Evolutionary conservation across 2,888 invertebrate species (phyloP).

Genomic region (Drosophila affinis): DNA sequence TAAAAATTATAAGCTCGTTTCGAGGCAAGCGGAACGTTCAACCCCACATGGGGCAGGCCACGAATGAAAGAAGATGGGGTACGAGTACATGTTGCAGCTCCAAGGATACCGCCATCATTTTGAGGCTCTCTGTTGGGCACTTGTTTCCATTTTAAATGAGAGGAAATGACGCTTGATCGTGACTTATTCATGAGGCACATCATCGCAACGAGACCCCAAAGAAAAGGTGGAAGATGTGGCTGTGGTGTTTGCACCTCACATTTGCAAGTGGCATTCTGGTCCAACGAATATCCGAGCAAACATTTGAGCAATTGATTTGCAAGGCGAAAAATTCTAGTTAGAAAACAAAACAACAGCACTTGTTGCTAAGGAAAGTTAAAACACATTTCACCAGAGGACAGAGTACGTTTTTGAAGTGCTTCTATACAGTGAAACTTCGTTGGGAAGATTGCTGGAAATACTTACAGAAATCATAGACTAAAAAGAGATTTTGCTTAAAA

Average conservation of each 20-base stretch:
- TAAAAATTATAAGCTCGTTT: conserved; percentile 54
- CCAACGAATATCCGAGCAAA: conserved; percentile 11
- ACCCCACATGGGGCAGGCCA: neutral
- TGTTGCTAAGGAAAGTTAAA: conserved; percentile 16
- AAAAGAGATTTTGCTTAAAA: no score
- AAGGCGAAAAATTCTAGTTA: neutral
- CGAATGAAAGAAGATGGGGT: neutral
- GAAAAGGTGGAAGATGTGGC: neutral
- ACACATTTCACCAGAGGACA: conserved; percentile 8
- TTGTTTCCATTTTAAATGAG: conserved; percentile 38
- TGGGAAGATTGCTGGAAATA: no score
- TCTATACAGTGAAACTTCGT: no score
- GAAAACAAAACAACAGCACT: conserved; percentile 7
- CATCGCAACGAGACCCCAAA: neutral
- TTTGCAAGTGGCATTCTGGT: neutral
- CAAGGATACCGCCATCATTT: conserved; percentile 27
- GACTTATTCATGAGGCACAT: conserved; percentile 21
- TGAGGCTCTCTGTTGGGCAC: conserved; percentile 9
- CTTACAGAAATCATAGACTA: no score
- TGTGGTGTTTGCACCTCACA: conserved; percentile 10
- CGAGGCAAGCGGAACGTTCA: conserved; percentile 22
- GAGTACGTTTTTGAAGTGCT: no score
- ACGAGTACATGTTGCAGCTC: neutral
- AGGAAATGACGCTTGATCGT: conserved; percentile 44
- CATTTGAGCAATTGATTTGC: conserved; percentile 34